A percentile compares a stretch with the other conserved stretches of the same genome.
Evolutionary conservation across 2,888 invertebrate genomes (phyloP).

Genomic region (Nysson spinosus): DNA sequence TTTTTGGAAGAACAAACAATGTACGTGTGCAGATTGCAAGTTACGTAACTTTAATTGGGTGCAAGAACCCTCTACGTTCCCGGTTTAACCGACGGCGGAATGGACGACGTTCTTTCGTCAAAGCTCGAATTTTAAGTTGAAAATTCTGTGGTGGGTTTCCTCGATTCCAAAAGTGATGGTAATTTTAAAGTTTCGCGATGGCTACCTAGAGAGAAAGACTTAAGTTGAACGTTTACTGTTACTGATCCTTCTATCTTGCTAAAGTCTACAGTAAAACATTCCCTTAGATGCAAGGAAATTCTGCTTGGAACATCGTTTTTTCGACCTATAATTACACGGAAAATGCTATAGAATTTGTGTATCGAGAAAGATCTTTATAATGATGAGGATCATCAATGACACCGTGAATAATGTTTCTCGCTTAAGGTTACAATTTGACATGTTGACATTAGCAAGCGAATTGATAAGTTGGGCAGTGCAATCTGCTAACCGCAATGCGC

Average conservation of each 20-base stretch:
- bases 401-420: slow-evolving; percentile 17
- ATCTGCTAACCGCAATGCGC: slow-evolving; percentile 42
- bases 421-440: slow-evolving; percentile 56
- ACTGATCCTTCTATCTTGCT: too few species aligned
- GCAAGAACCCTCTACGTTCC: slow-evolving; percentile 1
- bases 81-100: too few species aligned
- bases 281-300: too few species aligned
- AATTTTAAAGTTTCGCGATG: not conserved
- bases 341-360: not conserved
- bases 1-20: slow-evolving; percentile 44
- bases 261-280: too few species aligned
- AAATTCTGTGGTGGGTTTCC: slow-evolving; percentile 11
- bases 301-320: not conserved
- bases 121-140: slow-evolving; percentile 26
- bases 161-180: not conserved
- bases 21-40: slow-evolving; percentile 27
- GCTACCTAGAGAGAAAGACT: too few species aligned
- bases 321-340: not conserved
- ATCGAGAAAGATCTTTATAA: too few species aligned
- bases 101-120: slow-evolving; percentile 2
- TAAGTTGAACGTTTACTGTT: too few species aligned
- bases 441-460: slow-evolving; percentile 63
- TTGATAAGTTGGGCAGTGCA: slow-evolving; percentile 62
- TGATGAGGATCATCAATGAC: too few species aligned
- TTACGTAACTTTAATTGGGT: slow-evolving; percentile 44